phyloP scores from a whole-genome alignment of 2,113 vertebrate genomes.

The Apodemus speciosus region DNA sequence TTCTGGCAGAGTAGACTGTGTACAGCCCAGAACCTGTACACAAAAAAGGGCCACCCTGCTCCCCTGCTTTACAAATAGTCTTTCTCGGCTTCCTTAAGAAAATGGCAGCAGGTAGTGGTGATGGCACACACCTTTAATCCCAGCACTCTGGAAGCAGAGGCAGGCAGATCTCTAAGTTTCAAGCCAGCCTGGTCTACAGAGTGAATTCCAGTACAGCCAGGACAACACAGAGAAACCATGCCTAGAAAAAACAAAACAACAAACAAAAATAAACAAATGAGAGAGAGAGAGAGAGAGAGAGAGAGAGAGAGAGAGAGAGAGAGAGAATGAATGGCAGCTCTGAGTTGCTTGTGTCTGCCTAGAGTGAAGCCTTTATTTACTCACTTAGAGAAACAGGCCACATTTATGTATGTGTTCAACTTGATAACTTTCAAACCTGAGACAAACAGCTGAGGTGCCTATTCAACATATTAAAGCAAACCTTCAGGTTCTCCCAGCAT shows the following conservation, averaged over 20 bases:
- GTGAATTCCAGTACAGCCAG: background rate
- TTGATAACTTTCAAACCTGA: background rate
- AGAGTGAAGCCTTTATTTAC: background rate
- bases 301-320: background rate
- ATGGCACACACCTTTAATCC: background rate
- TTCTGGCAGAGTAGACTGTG: background rate
- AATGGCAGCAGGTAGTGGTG: background rate
- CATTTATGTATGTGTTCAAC: background rate
- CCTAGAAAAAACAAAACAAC: background rate
- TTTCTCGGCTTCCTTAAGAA: background rate
- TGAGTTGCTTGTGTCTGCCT: background rate
- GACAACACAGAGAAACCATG: background rate
- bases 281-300: background rate
- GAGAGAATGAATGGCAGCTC: background rate
- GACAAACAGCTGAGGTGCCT: background rate
- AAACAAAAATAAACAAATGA: background rate
- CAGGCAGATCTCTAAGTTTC: background rate
- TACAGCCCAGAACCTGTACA: background rate
- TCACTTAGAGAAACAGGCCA: background rate
- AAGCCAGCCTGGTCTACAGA: background rate
- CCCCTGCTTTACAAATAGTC: background rate
- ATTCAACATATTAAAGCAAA: background rate
- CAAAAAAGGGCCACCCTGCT: too few species aligned
- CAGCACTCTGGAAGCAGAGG: background rate
- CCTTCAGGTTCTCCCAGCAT: background rate